Base-by-base conservation (phyloP, 1,140 invertebrate species). In the Diploscapter pachys region DNA sequence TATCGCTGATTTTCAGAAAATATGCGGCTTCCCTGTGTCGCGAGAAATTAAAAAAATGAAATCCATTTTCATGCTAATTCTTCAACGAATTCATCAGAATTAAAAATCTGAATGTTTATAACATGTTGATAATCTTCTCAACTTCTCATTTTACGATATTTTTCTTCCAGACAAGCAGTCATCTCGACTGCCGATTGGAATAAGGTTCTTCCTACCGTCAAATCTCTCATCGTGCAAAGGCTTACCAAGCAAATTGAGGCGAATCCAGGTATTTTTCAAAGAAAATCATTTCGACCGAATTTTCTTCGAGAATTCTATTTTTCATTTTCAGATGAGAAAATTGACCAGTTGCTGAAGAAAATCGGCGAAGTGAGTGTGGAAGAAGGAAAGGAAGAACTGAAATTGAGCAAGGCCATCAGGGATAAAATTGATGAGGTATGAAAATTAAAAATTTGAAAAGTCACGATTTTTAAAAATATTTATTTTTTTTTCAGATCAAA, bases 401-500 rank as follows among this genome's bases (percentile, higher is more conserved):
- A 74, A 49, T 13, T 66, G 6, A n/a, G 56, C 2, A 67, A 59
- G 3, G 73, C 52, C 4, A 49, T 54, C 3, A 67, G 70, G 50
- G 48, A 68, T 48, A 51, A 66, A 61, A 51, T 74, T 11, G 63
- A 62, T 1, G 55, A 3, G 50, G 63, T 73, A 57, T 59, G 13
- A n/a, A 48, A 31, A 51, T 62, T 54, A 9, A 2, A 9, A 50
- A 9, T 65, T 65, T 31, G 57, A 57, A 13, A 9, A 55, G 57
- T 59, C 57, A 9, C 57, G 57, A 11, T 9, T 13, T 13, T 31
- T 2, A 31, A 65, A 31, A 65, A 31, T 8, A 61, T 59, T 57
- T 69, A 59, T n/a, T n/a, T n/a, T n/a, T n/a, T 9, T 71, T 71
- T 13, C 56, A 64, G 69, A 5, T 71, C 9, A 70, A 67, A 71